Base-by-base conservation (phyloP, 2,888 invertebrate genomes). In the Taphrorychus bicolor region DNA sequence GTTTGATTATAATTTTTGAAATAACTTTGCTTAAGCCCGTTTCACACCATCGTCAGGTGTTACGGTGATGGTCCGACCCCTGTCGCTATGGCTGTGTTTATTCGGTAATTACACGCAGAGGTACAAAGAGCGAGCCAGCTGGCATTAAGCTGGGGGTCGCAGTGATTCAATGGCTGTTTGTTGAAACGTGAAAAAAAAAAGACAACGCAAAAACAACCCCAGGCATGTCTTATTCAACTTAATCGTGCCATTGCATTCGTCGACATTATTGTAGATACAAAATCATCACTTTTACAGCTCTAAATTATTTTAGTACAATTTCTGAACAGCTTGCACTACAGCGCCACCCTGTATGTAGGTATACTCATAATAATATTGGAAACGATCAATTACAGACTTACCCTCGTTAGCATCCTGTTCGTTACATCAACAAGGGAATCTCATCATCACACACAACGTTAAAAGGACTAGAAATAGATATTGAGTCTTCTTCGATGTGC, bases 91-190 rank as follows among this genome's bases (percentile, higher is more conserved):
- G 32, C 11, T 32, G 42, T 63, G 59, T 67, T 67, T 67, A 67
- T 67, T 62, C 62, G 62, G 62, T 67, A 67, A 67, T 67, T 67
- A 66, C 19, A 53, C 32, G 32, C 11, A 32, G 18, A n/a, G 19
- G 32, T 51, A 49, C 45, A 66, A 57, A 66, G n/a, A n/a, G n/a
- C n/a, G n/a, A n/a, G n/a, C n/a, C n/a, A n/a, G n/a, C n/a, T n/a
- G n/a, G n/a, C n/a, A n/a, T n/a, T n/a, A n/a, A n/a, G n/a, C n/a
- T n/a, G n/a, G n/a, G n/a, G n/a, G n/a, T n/a, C n/a, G n/a, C n/a
- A n/a, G n/a, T n/a, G n/a, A n/a, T n/a, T n/a, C n/a, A n/a, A n/a
- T n/a, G n/a, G n/a, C n/a, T n/a, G n/a, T n/a, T n/a, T n/a, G n/a
- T n/a, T n/a, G n/a, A n/a, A n/a, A n/a, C n/a, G n/a, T n/a, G n/a